These are phyloP conservation scores for Magallana nippona DNA, from an alignment of 2,888 invertebrate genomes.

Conservation along the genomic window DNA sequence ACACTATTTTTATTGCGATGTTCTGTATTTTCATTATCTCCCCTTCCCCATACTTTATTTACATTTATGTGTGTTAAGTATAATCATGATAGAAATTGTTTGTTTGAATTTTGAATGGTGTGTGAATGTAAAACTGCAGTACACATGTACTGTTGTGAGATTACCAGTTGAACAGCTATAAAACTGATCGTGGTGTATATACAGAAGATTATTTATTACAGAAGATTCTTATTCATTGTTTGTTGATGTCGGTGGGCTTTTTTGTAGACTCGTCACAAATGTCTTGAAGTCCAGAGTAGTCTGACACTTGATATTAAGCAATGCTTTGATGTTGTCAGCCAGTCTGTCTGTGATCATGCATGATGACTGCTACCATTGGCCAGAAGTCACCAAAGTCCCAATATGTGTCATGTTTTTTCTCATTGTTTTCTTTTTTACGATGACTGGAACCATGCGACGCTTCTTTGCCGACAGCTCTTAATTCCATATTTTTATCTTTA, in stretches of 20 bases:
- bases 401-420: constrained; percentile 24
- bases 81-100: neutral
- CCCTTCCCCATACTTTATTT: neutral
- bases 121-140: neutral
- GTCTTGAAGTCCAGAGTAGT: neutral
- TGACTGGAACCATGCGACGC: constrained; percentile 22
- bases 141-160: constrained; percentile 13
- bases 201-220: constrained; percentile 14
- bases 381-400: neutral
- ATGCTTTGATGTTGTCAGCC: constrained; percentile 21
- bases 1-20: neutral
- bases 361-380: neutral
- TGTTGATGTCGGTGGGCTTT: constrained; percentile 9
- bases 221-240: neutral
- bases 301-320: constrained; percentile 9
- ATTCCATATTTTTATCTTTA: constrained; percentile 34
- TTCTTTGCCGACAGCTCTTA: constrained; percentile 26
- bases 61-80: constrained; percentile 11
- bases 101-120: neutral
- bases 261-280: neutral
- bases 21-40: neutral
- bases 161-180: constrained; percentile 1
- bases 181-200: neutral
- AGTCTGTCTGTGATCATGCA: neutral
- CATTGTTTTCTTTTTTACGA: constrained; percentile 13